These are phyloP conservation scores for Mesembrinibis cayennensis DNA, from an alignment of 2,113 vertebrate species.

Conservation along the genomic window DNA sequence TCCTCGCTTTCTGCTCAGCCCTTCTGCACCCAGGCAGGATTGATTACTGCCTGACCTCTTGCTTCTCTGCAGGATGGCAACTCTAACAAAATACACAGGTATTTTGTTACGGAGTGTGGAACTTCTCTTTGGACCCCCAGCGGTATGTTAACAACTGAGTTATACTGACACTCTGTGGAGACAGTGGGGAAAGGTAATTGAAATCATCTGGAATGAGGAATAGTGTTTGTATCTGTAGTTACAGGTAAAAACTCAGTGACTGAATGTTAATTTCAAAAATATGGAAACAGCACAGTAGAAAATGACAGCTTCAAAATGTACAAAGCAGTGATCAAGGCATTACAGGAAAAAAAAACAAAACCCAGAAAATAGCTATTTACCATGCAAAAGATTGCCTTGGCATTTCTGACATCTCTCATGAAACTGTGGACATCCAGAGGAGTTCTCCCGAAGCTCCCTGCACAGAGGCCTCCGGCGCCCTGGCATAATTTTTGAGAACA, in stretches of 20 bases:
- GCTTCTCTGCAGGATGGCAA: neutral
- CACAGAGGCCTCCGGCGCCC: conserved; percentile 70
- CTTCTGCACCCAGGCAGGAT: neutral
- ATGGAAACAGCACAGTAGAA: neutral
- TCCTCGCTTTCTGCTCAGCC: neutral
- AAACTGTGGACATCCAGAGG: conserved; percentile 84
- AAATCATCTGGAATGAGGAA: neutral
- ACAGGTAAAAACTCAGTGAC: neutral
- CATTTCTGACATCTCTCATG: conserved; percentile 84
- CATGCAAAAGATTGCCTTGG: conserved; percentile 79
- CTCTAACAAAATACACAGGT: neutral
- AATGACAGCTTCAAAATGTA: neutral
- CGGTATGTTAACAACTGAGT: neutral
- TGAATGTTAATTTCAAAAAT: neutral
- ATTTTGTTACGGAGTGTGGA: neutral
- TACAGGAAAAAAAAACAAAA: neutral
- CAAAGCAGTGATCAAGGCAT: neutral
- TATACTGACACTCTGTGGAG: conserved; percentile 62
- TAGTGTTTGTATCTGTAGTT: neutral
- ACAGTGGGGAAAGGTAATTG: neutral
- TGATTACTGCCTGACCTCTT: neutral
- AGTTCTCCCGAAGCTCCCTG: conserved; percentile 78
- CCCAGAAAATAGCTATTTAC: conserved; percentile 67
- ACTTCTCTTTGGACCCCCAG: neutral
- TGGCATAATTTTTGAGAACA: conserved; percentile 35